phyloP scores from a whole-genome alignment of 2,113 vertebrate species.

The Phasianus colchicus region DNA sequence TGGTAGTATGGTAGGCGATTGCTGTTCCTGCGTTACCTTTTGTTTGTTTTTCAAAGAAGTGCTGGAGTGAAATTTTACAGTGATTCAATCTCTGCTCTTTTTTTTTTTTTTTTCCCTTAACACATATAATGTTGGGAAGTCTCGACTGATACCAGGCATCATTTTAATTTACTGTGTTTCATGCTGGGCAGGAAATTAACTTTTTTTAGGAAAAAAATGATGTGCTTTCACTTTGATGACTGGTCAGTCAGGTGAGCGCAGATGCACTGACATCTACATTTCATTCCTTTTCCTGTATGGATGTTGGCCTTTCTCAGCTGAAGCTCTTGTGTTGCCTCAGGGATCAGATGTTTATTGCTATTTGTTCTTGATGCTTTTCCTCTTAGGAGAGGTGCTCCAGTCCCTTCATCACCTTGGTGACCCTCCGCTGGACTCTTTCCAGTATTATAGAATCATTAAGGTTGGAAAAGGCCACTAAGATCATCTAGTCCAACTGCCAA shows the following conservation, averaged over 20 bases:
- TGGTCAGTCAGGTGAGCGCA: not conserved
- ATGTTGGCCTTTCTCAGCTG: not conserved
- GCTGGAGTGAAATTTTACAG: not conserved
- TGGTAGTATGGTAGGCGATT: accelerated
- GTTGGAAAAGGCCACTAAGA: no score
- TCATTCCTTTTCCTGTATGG: not conserved
- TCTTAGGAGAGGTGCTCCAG: not conserved
- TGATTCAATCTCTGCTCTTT: not conserved
- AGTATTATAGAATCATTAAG: not conserved
- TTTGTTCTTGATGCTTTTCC: not conserved
- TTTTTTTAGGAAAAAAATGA: not conserved
- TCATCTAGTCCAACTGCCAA: no score
- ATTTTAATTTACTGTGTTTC: not conserved
- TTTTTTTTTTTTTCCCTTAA: not conserved
- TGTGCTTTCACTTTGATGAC: not conserved
- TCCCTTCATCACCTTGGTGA: not conserved
- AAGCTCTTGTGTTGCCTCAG: not conserved
- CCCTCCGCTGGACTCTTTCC: not conserved
- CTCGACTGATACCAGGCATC: not conserved
- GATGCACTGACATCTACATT: not conserved
- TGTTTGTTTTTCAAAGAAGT: not conserved
- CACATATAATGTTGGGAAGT: not conserved
- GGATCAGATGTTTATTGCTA: not conserved
- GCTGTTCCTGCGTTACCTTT: not conserved
- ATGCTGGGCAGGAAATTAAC: slow-evolving; percentile 18